Percentiles rank a stretch among this genome's conserved stretches.
These are phyloP conservation scores for Ophioninae sp. DNA, from an alignment of 2,888 invertebrate species.

Conservation along the genomic window DNA sequence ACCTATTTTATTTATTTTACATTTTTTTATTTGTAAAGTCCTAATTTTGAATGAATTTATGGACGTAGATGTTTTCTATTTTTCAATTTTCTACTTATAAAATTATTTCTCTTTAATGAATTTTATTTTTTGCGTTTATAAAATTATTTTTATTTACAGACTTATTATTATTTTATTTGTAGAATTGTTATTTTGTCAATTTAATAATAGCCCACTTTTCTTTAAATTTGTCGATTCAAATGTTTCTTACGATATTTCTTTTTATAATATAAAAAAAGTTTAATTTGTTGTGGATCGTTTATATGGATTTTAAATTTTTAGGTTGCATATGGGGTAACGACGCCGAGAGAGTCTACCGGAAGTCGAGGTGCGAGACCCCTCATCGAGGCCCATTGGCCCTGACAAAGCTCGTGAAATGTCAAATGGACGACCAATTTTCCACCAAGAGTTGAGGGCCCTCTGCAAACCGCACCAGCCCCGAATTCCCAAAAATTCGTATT, in stretches of 20 bases:
- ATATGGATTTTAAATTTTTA: not conserved
- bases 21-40: no score
- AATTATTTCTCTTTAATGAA: not conserved
- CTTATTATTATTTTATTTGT: no score
- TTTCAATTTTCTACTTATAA: no score
- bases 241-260: not conserved
- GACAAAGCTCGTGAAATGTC: slow-evolving; percentile 88
- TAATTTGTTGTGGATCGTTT: slow-evolving; percentile 4
- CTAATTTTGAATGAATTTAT: not conserved
- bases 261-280: not conserved
- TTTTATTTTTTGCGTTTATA: not conserved
- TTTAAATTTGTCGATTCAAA: not conserved
- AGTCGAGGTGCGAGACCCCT: slow-evolving; percentile 86
- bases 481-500: slow-evolving; percentile 74
- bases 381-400: slow-evolving; percentile 91
- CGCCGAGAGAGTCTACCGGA: slow-evolving; percentile 80
- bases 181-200: not conserved
- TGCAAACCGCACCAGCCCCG: slow-evolving; percentile 82
- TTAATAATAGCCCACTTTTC: not conserved
- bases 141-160: no score
- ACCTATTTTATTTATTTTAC: no score
- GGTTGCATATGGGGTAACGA: slow-evolving; percentile 30
- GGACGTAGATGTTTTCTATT: no score
- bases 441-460: slow-evolving; percentile 88
- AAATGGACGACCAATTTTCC: slow-evolving; percentile 87